These are phyloP conservation scores for Heliconius cydno DNA, from an alignment of 2,888 invertebrate species.

Conservation along the genomic window DNA sequence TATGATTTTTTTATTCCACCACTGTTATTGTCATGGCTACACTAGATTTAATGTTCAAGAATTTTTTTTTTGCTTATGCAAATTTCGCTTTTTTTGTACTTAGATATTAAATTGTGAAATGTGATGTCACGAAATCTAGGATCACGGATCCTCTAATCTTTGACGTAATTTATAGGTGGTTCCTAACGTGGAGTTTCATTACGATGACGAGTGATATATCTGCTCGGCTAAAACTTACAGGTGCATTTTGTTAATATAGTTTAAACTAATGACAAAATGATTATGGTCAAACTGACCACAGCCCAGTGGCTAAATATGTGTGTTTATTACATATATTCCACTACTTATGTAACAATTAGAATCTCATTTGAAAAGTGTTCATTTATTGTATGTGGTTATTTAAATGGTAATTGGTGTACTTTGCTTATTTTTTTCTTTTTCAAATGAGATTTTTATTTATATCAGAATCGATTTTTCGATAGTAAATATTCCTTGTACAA, in stretches of 20 bases:
- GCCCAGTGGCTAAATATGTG: not conserved
- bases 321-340: not conserved
- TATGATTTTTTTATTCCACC: not conserved
- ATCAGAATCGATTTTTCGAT: not conserved
- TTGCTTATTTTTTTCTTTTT: not conserved
- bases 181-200: constrained; percentile 21
- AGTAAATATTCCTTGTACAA: not conserved
- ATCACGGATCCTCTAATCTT: not conserved
- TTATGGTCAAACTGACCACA: not conserved
- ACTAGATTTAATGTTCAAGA: not conserved
- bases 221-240: not conserved
- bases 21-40: not conserved
- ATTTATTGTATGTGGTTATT: not conserved
- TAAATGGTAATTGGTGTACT: not conserved
- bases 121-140: not conserved
- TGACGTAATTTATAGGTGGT: constrained; percentile 24
- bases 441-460: not conserved
- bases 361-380: constrained; percentile 11
- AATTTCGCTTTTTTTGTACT: not conserved
- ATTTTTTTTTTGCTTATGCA: not conserved
- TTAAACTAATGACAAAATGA: constrained; percentile 3
- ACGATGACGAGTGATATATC: not conserved
- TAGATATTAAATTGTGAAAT: not conserved
- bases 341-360: not conserved
- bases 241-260: constrained; percentile 9